Evolutionary conservation across 2,113 vertebrate species (phyloP).

Genomic region (Pontoporia blainvillei): DNA sequence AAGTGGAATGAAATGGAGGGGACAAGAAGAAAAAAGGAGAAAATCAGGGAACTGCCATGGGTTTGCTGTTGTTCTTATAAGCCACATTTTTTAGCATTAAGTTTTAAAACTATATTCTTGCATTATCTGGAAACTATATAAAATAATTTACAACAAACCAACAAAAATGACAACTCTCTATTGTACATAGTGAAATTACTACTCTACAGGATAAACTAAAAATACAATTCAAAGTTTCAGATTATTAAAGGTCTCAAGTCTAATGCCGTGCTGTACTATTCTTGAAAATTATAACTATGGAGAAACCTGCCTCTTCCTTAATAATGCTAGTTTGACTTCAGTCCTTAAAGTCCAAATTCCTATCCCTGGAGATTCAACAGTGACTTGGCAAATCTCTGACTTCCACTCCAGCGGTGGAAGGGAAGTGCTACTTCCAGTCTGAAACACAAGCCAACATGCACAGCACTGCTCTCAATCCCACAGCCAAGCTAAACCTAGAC

Average conservation of each 20-base stretch:
- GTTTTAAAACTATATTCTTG: neutral
- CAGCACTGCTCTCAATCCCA: neutral
- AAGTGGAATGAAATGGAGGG: neutral
- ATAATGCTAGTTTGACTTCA: neutral
- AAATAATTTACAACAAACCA: neutral
- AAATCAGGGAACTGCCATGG: no score
- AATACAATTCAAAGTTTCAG: neutral
- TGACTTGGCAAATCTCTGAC: neutral
- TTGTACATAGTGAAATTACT: neutral
- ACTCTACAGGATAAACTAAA: neutral
- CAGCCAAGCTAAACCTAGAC: neutral
- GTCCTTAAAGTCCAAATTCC: neutral
- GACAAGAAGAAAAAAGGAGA: neutral
- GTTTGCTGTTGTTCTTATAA: neutral
- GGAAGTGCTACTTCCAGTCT: neutral
- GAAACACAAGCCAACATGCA: neutral
- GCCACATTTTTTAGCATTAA: neutral
- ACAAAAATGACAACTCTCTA: neutral
- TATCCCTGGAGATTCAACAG: neutral
- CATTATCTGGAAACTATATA: neutral
- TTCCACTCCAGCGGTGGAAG: neutral
- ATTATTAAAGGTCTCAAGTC: neutral
- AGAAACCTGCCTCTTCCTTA: neutral
- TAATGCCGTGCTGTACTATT: neutral
- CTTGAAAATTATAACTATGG: neutral